Evolutionary conservation across 2,888 invertebrate genomes (phyloP), one percentile per base, ranked within the genome.

Genomic region (Galerucella nymphaeae): DNA sequence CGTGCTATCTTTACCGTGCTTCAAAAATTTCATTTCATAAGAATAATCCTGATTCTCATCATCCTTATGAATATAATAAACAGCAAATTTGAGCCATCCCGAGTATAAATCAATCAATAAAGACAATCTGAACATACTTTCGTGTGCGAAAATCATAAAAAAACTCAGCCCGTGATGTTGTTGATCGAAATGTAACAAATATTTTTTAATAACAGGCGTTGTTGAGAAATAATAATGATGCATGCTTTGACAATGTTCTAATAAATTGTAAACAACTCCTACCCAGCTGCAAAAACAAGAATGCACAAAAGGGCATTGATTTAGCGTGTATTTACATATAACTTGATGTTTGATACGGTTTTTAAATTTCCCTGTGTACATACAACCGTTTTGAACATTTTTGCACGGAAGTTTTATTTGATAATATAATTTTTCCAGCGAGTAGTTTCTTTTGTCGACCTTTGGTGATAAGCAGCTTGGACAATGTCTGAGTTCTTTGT

Each of bases 351-450:
- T 61, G 55, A 68, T 30, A 18, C 81, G 75, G 14, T 73, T 11
- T 1, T 58, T 48, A 9, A 77, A 76, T 9, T 63, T 48, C 9
- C 67, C 75, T 1, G 68, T 57, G 16, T 70, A 69, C 5, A 11
- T 59, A 68, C 81, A 81, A 10, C 81, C 72, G n/a, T 74, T 70
- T 1, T 62, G 48, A 5, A 48, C 59, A 18, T 79, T 75, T 50
- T 66, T 76, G 72, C 82, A 82, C 1, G 79, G 78, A 16, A 82
- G 74, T 4, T 38, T 20, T 2, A 80, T 41, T 48, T 75, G 72
- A 1, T 38, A 38, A 18, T 63, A 57, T 9, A 74, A 13, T 11
- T 48, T 53, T n/a, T 74, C 76, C 57, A 74, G 16, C 10, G 48
- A n/a, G 0, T 53, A 48, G 42, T 72, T 61, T 20, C 72, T 16